Base-by-base conservation (phyloP, 2,888 invertebrate genomes). In the Branchellion lobata region DNA sequence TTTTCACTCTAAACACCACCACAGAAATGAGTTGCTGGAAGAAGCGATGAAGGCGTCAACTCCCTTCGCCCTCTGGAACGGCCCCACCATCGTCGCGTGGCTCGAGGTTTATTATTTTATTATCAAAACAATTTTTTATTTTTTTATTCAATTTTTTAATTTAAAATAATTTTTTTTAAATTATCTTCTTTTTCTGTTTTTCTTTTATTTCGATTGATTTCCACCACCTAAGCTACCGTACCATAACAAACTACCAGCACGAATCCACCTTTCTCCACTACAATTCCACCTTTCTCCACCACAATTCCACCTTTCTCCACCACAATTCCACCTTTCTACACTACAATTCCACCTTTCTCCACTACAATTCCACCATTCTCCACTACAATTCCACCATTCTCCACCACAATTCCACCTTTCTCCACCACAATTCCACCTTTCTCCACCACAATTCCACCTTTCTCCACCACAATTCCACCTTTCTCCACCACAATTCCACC, bases 61-160 rank as follows among this genome's bases (percentile, higher is more conserved):
- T 65, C 98, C 99, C 57, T 99, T 99, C 87, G 98, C 98, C 79
- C 90, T 99, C 81, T 99, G 99, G 99, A 99, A 99, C 89, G 99
- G 99, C n/a, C 98, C 99, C 80, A 99, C 99, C 47, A 97, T 99
- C 85, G 99, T 99, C 79, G 99, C 99, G 14, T 99, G 99, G 99
- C 90, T 99, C 80, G 99, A 99, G 86, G 88, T 88, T 81, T 79
- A 85, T 69, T 27, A 65, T n/a, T 65, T 65, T 27, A 65, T 65
- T 65, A n/a, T 24, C n/a, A 65, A 8, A 14, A 14, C n/a, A 27
- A 14, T 65, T 65, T 8, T 8, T 65, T 27, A 65, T n/a, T 65
- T 8, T n/a, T 65, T 14, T 65, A 8, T 8, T 8, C 11, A 27
- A 65, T n/a, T n/a, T 65, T 24, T 11, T 65, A 14, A 65, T 24